Evolutionary conservation across 1,140 invertebrate genomes (phyloP).

Genomic region (Antheraea pernyi): DNA sequence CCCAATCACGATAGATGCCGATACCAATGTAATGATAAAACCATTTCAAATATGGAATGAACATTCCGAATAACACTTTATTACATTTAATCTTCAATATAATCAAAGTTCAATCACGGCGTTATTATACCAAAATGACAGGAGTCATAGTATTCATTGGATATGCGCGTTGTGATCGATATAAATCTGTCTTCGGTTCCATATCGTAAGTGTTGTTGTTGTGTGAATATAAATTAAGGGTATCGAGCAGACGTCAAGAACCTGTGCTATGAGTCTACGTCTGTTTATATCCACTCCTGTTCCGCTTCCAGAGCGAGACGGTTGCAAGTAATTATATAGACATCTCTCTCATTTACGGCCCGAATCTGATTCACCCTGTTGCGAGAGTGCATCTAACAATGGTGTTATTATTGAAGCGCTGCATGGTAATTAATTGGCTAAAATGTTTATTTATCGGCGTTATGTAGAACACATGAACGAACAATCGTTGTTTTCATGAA

Average conservation of each 20-base stretch:
- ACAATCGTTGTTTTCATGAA: not conserved
- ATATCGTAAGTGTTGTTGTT: constrained; percentile 43
- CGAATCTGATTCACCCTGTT: constrained; percentile 10
- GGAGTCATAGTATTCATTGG: constrained; percentile 25
- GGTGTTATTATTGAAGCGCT: constrained; percentile 10
- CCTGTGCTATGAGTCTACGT: constrained; percentile 14
- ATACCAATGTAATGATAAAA: not conserved
- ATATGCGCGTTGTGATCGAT: constrained; percentile 50
- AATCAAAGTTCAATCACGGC: constrained; percentile 22
- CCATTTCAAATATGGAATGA: not conserved
- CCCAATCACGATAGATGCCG: constrained; percentile 16
- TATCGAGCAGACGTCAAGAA: constrained; percentile 34
- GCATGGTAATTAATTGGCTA: constrained; percentile 5
- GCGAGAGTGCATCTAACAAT: constrained; percentile 7
- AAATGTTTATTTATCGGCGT: constrained; percentile 1
- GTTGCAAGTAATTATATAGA: constrained; percentile 12
- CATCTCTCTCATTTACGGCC: constrained; percentile 10
- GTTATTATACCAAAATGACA: constrained; percentile 18
- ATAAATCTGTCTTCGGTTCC: constrained; percentile 53
- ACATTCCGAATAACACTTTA: not conserved
- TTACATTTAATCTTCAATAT: not conserved
- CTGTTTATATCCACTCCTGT: constrained; percentile 23
- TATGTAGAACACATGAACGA: constrained; percentile 5
- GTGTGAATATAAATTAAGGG: constrained; percentile 57
- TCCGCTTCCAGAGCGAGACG: constrained; percentile 21